Base-by-base conservation (phyloP, 1,140 invertebrate species). In the Tachypleus tridentatus region DNA sequence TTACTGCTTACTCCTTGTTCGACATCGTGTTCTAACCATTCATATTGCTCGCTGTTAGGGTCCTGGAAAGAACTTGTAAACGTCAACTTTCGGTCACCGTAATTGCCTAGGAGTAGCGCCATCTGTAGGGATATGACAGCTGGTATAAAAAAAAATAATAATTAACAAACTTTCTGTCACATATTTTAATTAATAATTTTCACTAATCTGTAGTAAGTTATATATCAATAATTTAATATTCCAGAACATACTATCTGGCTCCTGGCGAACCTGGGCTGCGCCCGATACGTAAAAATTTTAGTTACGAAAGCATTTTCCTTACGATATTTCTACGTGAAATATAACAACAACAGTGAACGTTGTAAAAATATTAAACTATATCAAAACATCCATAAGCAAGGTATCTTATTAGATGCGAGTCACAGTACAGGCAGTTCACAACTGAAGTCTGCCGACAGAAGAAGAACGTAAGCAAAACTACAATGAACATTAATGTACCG, bases 1-100 rank as follows among this genome's bases (percentile, higher is more conserved):
- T 29, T 29, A 29, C 29, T 29, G 29, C 64, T 85, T 79, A 93
- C 89, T 61, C 90, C 91, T 78, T 85, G 81, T 29, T 86, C 83
- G 0, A 89, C 84, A 77, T 94, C 91, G 73, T 85, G 92, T 72
- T 87, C 86, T 3, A 94, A 74, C 60, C 88, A 84, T 56, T 88
- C 87, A 74, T 89, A 93, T 3, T 85, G 82, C 57, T 92, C 88
- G 4, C 88, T 89, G 7, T 86, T 85, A 57, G 81, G 84, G 72
- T 94, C 86, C 6, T 79, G 76, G 4, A 91, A 80, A 65, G 86
- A 86, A 29, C 79, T 78, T 64, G 84, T 85, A 87, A 91, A 95
- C 0, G 57, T 47, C 8, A 68, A 11, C 51, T 84, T 78, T 47
- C 64, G 67, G 61, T 93, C 89, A 66, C 90, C 89, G 58, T 93